These are phyloP conservation scores for Mus spicilegus DNA, from an alignment of 2,113 vertebrate species.

Conservation along the genomic window DNA sequence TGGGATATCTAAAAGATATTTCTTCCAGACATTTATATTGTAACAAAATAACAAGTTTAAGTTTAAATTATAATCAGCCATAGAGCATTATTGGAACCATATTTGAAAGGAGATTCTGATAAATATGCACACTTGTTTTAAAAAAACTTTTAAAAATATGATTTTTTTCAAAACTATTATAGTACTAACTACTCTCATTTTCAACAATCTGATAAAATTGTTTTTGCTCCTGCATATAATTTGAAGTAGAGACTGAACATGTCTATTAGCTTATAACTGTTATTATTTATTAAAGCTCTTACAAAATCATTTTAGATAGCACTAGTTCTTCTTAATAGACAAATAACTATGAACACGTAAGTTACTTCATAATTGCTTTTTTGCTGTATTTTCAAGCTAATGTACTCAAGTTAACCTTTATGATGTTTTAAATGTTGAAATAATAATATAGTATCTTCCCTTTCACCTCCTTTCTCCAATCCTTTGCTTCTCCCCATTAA, in stretches of 20 bases:
- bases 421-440: background rate
- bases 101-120: background rate
- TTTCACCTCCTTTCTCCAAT: background rate
- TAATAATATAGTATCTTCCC: background rate
- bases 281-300: background rate
- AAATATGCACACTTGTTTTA: background rate
- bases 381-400: background rate
- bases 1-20: background rate
- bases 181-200: background rate
- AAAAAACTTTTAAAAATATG: background rate
- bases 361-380: background rate
- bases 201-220: background rate
- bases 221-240: background rate
- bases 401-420: background rate
- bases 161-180: background rate
- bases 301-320: background rate
- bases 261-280: background rate
- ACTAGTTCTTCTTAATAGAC: background rate
- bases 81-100: background rate
- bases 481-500: background rate
- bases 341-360: background rate
- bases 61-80: background rate
- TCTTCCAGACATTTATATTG: background rate
- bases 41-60: background rate
- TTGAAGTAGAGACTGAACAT: background rate